Evolutionary conservation across 2,888 invertebrate genomes (phyloP), one percentile per base, ranked within the genome.

Genomic region (Tetanocera ferruginea): DNA sequence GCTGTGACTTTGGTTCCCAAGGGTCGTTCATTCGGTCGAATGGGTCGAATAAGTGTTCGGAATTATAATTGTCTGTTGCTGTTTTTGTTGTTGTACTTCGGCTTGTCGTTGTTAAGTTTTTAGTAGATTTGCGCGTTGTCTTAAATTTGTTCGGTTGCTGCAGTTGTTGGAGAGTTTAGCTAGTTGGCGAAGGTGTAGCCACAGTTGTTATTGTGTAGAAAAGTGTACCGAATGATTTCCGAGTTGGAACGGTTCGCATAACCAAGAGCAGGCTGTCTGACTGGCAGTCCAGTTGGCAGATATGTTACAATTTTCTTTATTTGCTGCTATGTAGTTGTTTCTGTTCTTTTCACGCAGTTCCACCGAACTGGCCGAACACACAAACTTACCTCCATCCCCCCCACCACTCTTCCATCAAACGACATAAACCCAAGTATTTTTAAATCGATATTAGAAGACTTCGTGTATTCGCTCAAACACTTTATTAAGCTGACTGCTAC

Each of bases 401-500:
- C 23, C 19, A n/a, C 23, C 55, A n/a, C 19, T 23, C 55, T 6
- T 55, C 55, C 55, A 55, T 55, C n/a, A n/a, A n/a, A n/a, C n/a
- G n/a, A n/a, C n/a, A 6, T 17, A 19, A 9, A 5, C 1, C 55
- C 0, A 0, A 3, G 23, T 14, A 55, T 64, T 17, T 64, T 64
- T 28, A 69, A 69, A 69, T 69, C 69, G 49, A 69, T 69, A 51
- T 69, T 23, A 14, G 51, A 28, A 52, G 25, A 49, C 19, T 69
- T 25, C 51, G 23, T 23, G 17, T 69, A 31, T 66, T 55, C 43
- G 14, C 43, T 43, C 43, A 43, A 69, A 60, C 60, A 66, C 51
- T 55, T 62, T 25, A 66, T 43, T 76, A 64, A 75, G 71, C 75
- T 76, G 78, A 66, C 43, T 70, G 70, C 51, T 70, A 70, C 37